Conservation (phyloP, 2,113 vertebrate species). For the Orthochromis malagaraziensis region DNA sequence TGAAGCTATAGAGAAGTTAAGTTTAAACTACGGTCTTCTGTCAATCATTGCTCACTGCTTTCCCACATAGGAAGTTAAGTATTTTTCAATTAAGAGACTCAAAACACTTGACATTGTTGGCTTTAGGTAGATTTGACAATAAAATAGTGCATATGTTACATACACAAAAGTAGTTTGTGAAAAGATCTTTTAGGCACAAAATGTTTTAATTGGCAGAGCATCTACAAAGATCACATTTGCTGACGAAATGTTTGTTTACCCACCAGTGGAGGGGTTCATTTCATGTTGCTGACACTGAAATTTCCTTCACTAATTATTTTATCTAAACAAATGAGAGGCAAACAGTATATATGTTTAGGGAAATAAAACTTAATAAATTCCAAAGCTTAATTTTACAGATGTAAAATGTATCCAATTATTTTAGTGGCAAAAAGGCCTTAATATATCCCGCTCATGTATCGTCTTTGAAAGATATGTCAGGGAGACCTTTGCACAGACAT, state of each 20-base stretch:
- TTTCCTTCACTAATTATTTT: not conserved
- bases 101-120: not conserved
- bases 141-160: not conserved
- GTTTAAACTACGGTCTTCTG: not conserved
- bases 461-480: not conserved
- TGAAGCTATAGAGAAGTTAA: not conserved
- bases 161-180: not conserved
- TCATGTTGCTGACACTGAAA: not conserved
- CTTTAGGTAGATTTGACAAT: not conserved
- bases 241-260: fast-evolving
- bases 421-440: not conserved
- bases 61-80: not conserved
- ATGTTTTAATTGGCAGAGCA: fast-evolving
- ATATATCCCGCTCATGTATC: not conserved
- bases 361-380: too few species aligned
- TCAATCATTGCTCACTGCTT: not conserved
- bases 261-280: not conserved
- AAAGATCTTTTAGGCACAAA: not conserved
- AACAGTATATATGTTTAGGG: not conserved
- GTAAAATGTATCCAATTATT: not conserved
- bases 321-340: not conserved
- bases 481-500: not conserved
- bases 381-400: too few species aligned
- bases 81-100: not conserved
- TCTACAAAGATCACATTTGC: not conserved